Base-by-base conservation (phyloP, 2,888 invertebrate species). In the Lycaena phlaeas region DNA sequence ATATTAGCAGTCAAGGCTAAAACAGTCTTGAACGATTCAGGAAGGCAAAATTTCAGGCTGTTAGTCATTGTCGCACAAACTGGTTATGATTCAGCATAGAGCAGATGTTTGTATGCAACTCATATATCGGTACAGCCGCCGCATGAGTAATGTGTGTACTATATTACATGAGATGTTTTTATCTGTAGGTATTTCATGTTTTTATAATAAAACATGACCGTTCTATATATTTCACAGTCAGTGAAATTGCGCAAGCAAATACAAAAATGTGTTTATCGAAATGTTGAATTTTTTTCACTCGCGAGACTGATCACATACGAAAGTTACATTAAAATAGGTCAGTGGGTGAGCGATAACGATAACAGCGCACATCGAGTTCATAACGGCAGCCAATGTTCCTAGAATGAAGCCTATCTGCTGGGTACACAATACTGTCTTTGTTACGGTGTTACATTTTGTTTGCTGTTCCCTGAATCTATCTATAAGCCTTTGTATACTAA, bases 341-440 rank as follows among this genome's bases (percentile, higher is more conserved):
- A 57, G 45, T 52, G 18, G 40, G 40, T 15, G 18, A 15, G 42
- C 45, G 57, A 45, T 50, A 47, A 46, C 34, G 30, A 43, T 44
- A 45, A 48, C 52, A 49, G 48, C 43, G 43, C 41, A 50, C 50
- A 22, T 14, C 11, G 18, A 34, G 34, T 22, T 11, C 34, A 22
- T 34, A 34, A 12, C 34, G 51, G 49, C 56, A 54, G 52, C 51
- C 49, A 46, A 45, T 53, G 47, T 77, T 76, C 76, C 57, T 53
- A 64, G 75, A 72, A 76, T 56, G 48, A 50, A 49, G 51, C 59
- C 53, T 66, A 61, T 69, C 62, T 68, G 54, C 52, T 50, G 46
- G 51, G 46, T 40, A 41, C 18, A 74, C 64, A 73, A 67, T 51
- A 54, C 52, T 48, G 48, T 51, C 66, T 61, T 68, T 71, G 61